A percentile compares a stretch with the other conserved stretches of the same genome.
These are phyloP conservation scores for Pycnonotus jocosus DNA, from an alignment of 2,113 vertebrate genomes.

Conservation along the genomic window DNA sequence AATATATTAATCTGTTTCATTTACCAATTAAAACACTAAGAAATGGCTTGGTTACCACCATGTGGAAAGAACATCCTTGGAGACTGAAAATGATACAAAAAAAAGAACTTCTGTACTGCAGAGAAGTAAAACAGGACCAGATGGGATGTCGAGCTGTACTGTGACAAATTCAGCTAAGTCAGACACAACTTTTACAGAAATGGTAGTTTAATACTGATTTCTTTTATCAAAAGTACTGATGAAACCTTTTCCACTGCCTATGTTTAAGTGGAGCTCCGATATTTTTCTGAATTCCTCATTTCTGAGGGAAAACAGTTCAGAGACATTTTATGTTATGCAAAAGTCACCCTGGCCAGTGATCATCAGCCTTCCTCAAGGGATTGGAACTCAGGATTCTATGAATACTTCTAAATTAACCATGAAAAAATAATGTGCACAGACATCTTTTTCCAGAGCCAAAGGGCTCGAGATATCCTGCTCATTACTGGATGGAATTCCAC, in stretches of 20 bases:
- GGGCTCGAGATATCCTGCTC: neutral
- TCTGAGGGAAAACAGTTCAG: neutral
- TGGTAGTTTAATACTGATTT: neutral
- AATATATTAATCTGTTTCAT: neutral
- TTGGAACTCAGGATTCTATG: neutral
- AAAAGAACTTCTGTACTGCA: neutral
- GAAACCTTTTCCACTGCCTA: neutral
- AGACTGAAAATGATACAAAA: neutral
- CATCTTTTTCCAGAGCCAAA: neutral
- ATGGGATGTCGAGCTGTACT: neutral
- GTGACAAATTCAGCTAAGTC: neutral
- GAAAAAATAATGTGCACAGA: neutral
- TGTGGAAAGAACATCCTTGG: neutral
- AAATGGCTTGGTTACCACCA: neutral
- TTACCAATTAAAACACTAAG: neutral
- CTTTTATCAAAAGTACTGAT: neutral
- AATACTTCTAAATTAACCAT: neutral
- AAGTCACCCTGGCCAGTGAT: neutral
- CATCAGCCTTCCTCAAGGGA: neutral
- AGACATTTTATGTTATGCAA: neutral
- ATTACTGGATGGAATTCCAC: neutral
- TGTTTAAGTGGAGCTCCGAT: neutral
- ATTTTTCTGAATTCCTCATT: neutral
- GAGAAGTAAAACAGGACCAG: neutral
- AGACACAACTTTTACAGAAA: neutral